These are phyloP conservation scores for Agelastica alni DNA, from an alignment of 2,888 invertebrate species.

Conservation along the genomic window DNA sequence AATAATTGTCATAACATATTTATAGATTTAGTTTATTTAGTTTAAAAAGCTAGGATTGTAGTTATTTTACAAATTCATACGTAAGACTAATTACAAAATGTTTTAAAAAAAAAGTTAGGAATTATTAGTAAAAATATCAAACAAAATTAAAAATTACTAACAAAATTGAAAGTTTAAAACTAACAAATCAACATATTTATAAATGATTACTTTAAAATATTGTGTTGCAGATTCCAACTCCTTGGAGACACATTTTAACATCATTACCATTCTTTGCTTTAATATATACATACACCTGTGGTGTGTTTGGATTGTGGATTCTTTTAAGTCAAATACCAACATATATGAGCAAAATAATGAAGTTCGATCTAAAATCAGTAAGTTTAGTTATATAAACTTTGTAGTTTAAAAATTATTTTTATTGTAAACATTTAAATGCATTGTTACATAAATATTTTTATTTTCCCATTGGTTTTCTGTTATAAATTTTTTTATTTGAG, in stretches of 20 bases:
- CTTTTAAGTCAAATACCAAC: conserved; percentile 80
- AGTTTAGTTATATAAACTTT: conserved; percentile 27
- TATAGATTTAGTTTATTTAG: no score
- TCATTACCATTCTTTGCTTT: conserved; percentile 78
- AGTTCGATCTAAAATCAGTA: conserved; percentile 72
- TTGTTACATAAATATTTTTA: neutral
- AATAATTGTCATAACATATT: no score
- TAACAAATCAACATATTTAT: neutral
- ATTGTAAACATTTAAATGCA: neutral
- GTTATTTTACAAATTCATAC: no score
- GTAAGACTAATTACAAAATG: no score
- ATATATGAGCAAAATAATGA: conserved; percentile 74
- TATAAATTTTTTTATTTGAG: no score
- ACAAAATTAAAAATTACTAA: neutral
- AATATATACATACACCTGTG: conserved; percentile 71
- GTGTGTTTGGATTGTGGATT: conserved; percentile 84
- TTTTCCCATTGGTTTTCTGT: no score
- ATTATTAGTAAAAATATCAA: no score
- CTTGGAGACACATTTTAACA: conserved; percentile 74
- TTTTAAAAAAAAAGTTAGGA: no score
- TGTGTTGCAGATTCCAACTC: conserved; percentile 57
- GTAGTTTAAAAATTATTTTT: no score
- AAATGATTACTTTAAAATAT: neutral
- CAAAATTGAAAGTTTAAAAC: neutral
- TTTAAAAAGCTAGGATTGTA: no score